Evolutionary conservation across 2,113 vertebrate species (phyloP).

Genomic region (Phyllopteryx taeniolatus): DNA sequence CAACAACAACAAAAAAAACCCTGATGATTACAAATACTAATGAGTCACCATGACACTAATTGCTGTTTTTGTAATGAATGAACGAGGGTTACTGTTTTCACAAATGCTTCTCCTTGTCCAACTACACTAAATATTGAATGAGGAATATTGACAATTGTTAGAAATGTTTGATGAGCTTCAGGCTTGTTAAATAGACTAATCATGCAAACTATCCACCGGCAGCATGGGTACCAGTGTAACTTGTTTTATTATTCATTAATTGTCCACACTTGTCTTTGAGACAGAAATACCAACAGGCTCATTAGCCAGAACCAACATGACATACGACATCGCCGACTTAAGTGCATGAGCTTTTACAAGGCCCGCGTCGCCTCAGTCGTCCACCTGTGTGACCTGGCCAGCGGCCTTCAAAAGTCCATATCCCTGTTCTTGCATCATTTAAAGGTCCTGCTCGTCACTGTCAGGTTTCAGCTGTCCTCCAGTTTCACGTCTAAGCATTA

Average conservation of each 20-base stretch:
- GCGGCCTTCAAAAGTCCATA: conserved; percentile 23
- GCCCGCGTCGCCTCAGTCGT: neutral
- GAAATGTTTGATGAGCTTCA: neutral
- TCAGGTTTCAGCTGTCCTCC: conserved; percentile 53
- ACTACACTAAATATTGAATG: neutral
- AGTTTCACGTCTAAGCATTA: conserved; percentile 50
- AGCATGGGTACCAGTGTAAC: neutral
- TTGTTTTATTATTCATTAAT: neutral
- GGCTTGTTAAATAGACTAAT: neutral
- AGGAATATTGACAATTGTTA: neutral
- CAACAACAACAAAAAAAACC: too few species aligned
- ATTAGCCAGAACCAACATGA: neutral
- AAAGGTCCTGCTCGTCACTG: conserved; percentile 40
- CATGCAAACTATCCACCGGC: neutral
- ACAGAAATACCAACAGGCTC: neutral
- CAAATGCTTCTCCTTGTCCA: neutral
- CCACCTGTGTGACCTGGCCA: neutral
- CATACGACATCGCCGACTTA: neutral
- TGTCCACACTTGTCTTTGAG: neutral
- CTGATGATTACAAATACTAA: neutral
- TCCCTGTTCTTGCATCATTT: conserved; percentile 55
- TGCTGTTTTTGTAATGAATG: too few species aligned
- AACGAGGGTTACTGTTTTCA: neutral
- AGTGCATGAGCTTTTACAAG: neutral
- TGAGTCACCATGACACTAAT: too few species aligned